phyloP scores from a whole-genome alignment of 2,888 invertebrate genomes.

The Nomada ruficornis region DNA sequence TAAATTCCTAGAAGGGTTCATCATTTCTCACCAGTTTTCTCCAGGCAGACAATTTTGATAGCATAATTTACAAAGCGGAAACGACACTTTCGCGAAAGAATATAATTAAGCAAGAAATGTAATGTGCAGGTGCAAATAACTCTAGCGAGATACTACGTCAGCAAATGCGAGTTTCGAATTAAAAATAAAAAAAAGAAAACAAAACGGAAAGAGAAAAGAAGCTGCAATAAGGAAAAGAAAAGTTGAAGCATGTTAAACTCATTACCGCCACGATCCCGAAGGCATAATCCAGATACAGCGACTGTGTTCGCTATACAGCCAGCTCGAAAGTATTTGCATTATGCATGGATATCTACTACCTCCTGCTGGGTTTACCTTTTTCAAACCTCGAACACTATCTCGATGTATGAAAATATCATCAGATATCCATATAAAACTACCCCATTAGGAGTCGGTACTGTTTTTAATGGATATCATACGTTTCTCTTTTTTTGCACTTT shows the following conservation, averaged over 20 bases:
- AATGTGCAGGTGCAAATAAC: not conserved
- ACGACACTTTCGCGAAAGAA: too few species aligned
- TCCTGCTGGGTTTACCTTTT: slow-evolving; percentile 41
- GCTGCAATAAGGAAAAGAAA: slow-evolving; percentile 56
- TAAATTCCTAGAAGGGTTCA: too few species aligned
- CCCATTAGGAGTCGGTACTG: not conserved
- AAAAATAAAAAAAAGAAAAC: not conserved
- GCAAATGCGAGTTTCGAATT: not conserved
- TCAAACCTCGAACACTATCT: slow-evolving; percentile 28
- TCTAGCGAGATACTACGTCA: not conserved
- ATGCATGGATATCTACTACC: slow-evolving; percentile 74
- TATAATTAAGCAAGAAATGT: not conserved
- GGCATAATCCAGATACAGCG: slow-evolving; percentile 73
- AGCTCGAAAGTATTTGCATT: slow-evolving; percentile 68
- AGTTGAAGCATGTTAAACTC: slow-evolving; percentile 77
- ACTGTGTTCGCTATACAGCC: slow-evolving; percentile 63
- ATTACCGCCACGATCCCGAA: slow-evolving; percentile 77
- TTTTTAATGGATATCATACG: not conserved
- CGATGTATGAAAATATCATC: slow-evolving; percentile 46
- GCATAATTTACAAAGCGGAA: not conserved
- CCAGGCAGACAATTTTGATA: not conserved
- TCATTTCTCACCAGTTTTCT: too few species aligned
- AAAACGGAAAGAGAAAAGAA: slow-evolving; percentile 38
- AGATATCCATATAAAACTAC: slow-evolving; percentile 15
- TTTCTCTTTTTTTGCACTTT: not conserved